Base-by-base conservation (phyloP, 2,888 invertebrate species). In the Melolontha melolontha region DNA sequence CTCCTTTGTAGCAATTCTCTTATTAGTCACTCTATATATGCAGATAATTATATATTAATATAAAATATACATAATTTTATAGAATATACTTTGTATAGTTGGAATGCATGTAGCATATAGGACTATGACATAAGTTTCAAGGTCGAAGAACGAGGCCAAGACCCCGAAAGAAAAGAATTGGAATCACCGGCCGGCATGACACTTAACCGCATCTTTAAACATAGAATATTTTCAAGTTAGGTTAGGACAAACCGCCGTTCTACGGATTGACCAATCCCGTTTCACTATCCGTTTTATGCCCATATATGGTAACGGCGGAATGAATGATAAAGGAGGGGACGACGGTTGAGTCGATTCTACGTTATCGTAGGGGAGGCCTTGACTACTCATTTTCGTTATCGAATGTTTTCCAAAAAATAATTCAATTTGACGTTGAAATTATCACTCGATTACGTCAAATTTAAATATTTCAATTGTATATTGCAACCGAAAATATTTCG, bases 231-330 rank as follows among this genome's bases (percentile, higher is more conserved):
- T 54, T 76, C 76, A 69, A 77, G 80, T 80, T 81, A 80, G 80
- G 81, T 81, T 80, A 80, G 80, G 79, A 75, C 79, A 75, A 77
- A 76, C 76, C 76, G 59, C 67, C 51, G 67, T 34, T 54, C 75
- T 74, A 71, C 71, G 71, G 71, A 66, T 81, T 84, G 79, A 85
- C 91, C 92, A 92, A 92, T 92, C 86, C 85, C 82, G 84, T 81
- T 76, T 79, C 86, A 80, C 84, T 81, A 86, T 88, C 87, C 87
- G 87, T 89, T 89, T 87, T 89, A 91, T 91, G 90, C 88, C 92
- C 91, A 90, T 91, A 91, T 91, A 91, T 89, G 92, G 92, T 89
- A 89, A 90, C 87, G 87, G 29, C 40, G 59, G 62, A 62, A 66
- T 65, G 66, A 69, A 66, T 66, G 66, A 57, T 52, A 87, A 86